Evolutionary conservation across 2,113 vertebrate species (phyloP).

Genomic region (Cyanoderma ruficeps): DNA sequence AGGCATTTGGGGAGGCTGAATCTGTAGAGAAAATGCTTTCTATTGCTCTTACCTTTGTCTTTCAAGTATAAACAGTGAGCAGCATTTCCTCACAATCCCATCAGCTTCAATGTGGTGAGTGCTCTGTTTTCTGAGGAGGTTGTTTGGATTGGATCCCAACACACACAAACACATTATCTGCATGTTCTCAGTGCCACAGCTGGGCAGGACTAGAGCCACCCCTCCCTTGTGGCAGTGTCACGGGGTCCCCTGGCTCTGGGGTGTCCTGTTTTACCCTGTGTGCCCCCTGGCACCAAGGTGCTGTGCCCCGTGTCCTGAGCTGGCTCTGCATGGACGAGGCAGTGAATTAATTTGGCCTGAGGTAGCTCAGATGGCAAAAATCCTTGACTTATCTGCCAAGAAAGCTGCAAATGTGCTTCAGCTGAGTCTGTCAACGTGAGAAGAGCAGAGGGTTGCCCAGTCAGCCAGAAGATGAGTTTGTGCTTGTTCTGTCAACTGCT

Average conservation of each 20-base stretch:
- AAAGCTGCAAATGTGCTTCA: slow-evolving; percentile 34
- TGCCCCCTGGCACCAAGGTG: not conserved
- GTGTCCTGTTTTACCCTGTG: not conserved
- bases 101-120: accelerated
- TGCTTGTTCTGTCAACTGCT: slow-evolving; percentile 25
- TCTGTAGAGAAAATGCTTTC: not conserved
- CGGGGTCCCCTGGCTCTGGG: not conserved
- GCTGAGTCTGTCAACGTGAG: not conserved
- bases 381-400: slow-evolving; percentile 1
- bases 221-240: not conserved
- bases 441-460: slow-evolving; percentile 24
- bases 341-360: not conserved
- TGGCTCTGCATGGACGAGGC: not conserved
- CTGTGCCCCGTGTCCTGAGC: not conserved
- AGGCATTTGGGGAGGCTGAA: not conserved
- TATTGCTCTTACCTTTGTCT: not conserved
- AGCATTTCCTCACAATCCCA: not conserved
- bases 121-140: not conserved
- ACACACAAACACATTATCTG: not conserved
- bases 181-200: not conserved
- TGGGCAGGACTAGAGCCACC: not conserved
- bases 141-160: not conserved
- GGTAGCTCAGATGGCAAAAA: slow-evolving; percentile 41
- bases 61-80: accelerated
- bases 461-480: slow-evolving; percentile 37